These are phyloP conservation scores for Bovichtus diacanthus DNA, from an alignment of 2,797 vertebrate species.

Conservation along the genomic window DNA sequence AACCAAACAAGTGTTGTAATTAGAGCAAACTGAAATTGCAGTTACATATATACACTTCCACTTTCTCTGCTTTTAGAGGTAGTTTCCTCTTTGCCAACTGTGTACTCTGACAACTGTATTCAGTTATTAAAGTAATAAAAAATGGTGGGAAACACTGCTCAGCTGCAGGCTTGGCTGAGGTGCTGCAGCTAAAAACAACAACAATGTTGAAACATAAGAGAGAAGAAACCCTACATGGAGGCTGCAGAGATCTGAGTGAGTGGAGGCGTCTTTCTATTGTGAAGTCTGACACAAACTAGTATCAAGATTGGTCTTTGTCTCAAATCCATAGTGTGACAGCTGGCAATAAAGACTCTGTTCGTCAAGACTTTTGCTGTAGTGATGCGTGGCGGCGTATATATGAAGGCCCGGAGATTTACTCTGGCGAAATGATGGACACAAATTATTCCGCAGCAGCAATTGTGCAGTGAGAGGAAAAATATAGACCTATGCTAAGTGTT, in stretches of 20 bases:
- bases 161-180: constrained; percentile 18
- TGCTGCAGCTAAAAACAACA: constrained; percentile 19
- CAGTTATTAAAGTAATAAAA: constrained; percentile 36
- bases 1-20: constrained; percentile 8
- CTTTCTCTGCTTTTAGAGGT: constrained; percentile 13
- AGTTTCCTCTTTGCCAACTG: constrained; percentile 19
- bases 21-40: constrained; percentile 9
- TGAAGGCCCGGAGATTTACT: constrained; percentile 28
- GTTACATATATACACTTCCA: neutral
- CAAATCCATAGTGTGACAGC: constrained; percentile 54
- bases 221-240: constrained; percentile 24
- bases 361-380: constrained; percentile 38
- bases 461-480: constrained; percentile 8
- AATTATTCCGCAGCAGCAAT: constrained; percentile 23
- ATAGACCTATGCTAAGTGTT: neutral
- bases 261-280: constrained; percentile 29
- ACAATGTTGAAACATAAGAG: neutral
- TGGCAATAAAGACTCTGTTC: constrained; percentile 52
- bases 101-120: constrained; percentile 44
- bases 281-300: constrained; percentile 41
- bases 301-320: constrained; percentile 58
- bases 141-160: constrained; percentile 8
- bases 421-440: constrained; percentile 28
- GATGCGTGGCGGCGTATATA: constrained; percentile 38
- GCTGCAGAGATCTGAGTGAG: constrained; percentile 35